Evolutionary conservation across 2,113 vertebrate genomes (phyloP), one percentile per base, ranked within the genome.

Genomic region (Lampris megalopsis): DNA sequence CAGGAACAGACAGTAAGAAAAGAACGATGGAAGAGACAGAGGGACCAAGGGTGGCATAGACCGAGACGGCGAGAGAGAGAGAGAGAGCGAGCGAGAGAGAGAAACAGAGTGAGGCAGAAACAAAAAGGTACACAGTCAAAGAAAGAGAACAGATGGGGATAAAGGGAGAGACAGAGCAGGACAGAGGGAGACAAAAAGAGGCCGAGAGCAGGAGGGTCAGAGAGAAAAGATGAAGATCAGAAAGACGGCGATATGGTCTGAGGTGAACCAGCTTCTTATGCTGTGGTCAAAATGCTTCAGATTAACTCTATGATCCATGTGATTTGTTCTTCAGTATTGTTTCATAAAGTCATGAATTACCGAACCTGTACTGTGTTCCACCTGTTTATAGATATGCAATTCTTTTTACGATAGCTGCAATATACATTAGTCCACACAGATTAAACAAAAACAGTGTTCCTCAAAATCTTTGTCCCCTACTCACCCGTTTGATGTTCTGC

Each of bases 401-500:
- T 24, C 24, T 24, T 24, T 24, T 24, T 24, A 24, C 24, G 24
- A 24, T 24, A 24, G 24, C 24, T 24, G 24, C 24, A 24, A 24
- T 24, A 24, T 24, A 24, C 24, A 24, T 24, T 24, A 24, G 24
- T 24, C 24, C 24, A 24, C 5, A 37, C 57, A 1, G 3, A 36
- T 3, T 38, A 40, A 11, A 9, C 40, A 38, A 6, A 62, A 40
- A 62, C 47, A 5, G 47, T 48, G 10, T n/a, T 13, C 42, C 47
- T 38, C 38, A 13, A 35, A 24, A 13, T 45, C 24, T 24, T 38
- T 24, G 9, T 60, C 35, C 4, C 37, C 1, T 1, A 68, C 95
- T 41, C 94, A 99, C 98, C 95, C 97, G 93, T 82, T 99, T 99
- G 82, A 99, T 98, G 89, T 97, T 97, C 83, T 99, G 97, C 50